Percentiles rank a stretch among this genome's conserved stretches.
These are phyloP conservation scores for Coracias cyanogaster DNA, from an alignment of 2,797 vertebrate species.

Conservation along the genomic window DNA sequence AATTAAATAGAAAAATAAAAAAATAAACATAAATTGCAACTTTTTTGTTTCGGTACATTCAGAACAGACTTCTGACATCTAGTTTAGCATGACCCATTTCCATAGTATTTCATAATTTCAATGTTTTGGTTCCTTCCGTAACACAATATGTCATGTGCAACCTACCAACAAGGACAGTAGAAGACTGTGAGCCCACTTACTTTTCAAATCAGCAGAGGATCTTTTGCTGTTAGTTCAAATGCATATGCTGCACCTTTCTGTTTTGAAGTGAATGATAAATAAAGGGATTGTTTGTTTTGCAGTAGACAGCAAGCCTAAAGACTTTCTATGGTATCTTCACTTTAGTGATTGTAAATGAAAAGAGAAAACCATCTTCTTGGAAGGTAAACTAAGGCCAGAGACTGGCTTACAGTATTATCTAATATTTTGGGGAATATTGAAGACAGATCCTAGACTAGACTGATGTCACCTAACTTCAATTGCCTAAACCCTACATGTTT, in stretches of 20 bases:
- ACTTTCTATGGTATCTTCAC: background rate
- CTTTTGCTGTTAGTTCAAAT: background rate
- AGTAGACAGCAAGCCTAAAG: background rate
- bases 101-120: background rate
- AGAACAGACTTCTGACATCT: background rate
- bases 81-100: background rate
- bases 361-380: background rate
- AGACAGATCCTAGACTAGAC: background rate
- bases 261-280: background rate
- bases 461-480: background rate
- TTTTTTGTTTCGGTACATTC: background rate
- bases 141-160: background rate
- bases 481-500: background rate
- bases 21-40: background rate
- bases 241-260: background rate
- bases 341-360: background rate
- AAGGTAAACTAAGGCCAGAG: background rate
- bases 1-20: conserved; percentile 17
- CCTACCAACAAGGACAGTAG: background rate
- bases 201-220: background rate
- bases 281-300: background rate
- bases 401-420: background rate
- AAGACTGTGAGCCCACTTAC: background rate
- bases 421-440: background rate
- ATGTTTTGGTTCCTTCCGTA: background rate